These are phyloP conservation scores for Discoglossus pictus DNA, from an alignment of 2,797 vertebrate genomes.

Conservation along the genomic window DNA sequence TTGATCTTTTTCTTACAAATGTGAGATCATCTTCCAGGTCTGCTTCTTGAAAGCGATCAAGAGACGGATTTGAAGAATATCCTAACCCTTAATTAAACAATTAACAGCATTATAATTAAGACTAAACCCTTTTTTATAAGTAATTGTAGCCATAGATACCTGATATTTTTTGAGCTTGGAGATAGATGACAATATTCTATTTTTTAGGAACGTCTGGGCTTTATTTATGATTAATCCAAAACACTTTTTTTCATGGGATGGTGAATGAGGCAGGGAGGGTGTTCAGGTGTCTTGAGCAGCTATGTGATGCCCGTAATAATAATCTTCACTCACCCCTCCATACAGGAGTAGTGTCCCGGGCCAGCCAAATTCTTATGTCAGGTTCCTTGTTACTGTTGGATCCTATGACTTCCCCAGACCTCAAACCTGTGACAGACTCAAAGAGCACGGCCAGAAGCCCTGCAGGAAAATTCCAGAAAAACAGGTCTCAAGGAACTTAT, in stretches of 20 bases:
- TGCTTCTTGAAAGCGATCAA: neutral
- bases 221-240: too few relatives aligned
- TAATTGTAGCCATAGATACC: neutral
- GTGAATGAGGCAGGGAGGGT: neutral
- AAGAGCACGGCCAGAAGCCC: slow-evolving; percentile 42
- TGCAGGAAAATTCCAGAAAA: slow-evolving; percentile 40
- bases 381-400: slow-evolving; percentile 23
- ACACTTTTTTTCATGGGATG: too few relatives aligned
- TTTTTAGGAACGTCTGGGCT: too few relatives aligned
- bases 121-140: neutral
- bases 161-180: too few relatives aligned
- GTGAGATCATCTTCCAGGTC: neutral
- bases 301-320: neutral
- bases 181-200: too few relatives aligned
- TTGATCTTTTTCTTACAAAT: too few relatives aligned
- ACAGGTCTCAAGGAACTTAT: slow-evolving; percentile 35
- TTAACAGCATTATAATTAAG: slow-evolving; percentile 5
- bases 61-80: neutral
- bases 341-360: neutral
- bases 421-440: slow-evolving; percentile 31
- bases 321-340: neutral
- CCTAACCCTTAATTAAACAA: slow-evolving; percentile 3
- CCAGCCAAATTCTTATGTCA: slow-evolving; percentile 30
- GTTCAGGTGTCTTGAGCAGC: slow-evolving; percentile 4
- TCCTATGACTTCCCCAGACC: slow-evolving; percentile 39